These are phyloP conservation scores for Sycobia sp. DNA, from an alignment of 1,140 invertebrate genomes.

Conservation along the genomic window DNA sequence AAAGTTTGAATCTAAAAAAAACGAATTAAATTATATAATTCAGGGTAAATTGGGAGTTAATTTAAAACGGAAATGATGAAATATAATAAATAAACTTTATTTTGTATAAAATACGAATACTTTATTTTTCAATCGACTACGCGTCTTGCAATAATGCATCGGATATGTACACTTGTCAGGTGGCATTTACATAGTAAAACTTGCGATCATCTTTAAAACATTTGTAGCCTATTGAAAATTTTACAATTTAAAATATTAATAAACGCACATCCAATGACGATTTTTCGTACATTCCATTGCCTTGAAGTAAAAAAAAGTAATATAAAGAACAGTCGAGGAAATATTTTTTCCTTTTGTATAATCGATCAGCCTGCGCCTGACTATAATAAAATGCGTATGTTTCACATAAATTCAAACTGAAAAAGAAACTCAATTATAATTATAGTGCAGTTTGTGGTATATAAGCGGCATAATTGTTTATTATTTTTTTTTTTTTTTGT, in stretches of 20 bases:
- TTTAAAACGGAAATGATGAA: too few species aligned
- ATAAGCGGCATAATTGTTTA: slow-evolving; percentile 5
- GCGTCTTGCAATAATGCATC: slow-evolving; percentile 33
- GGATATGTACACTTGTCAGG: slow-evolving; percentile 46
- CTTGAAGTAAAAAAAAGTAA: background rate
- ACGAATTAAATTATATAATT: too few species aligned
- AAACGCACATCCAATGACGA: slow-evolving; percentile 11
- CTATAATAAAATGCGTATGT: background rate
- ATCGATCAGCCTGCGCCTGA: background rate
- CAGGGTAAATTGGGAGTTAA: too few species aligned
- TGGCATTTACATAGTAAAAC: slow-evolving; percentile 46
- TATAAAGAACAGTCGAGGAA: slow-evolving; percentile 12
- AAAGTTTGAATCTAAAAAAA: too few species aligned
- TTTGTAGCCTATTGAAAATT: slow-evolving; percentile 26
- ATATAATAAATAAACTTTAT: slow-evolving; percentile 9
- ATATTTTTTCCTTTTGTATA: background rate
- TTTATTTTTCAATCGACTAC: slow-evolving; percentile 48
- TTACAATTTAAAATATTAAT: slow-evolving; percentile 23
- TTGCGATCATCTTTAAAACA: slow-evolving; percentile 46
- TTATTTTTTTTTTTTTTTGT: background rate
- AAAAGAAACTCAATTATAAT: background rate
- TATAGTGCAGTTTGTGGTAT: slow-evolving; percentile 5
- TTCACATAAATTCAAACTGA: background rate
- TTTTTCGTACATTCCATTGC: slow-evolving; percentile 1
- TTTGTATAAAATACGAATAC: slow-evolving; percentile 56